Percentiles rank a stretch among this genome's conserved stretches.
phyloP scores from a whole-genome alignment of 1,140 invertebrate species.

The Anoplolepis gracilipes region DNA sequence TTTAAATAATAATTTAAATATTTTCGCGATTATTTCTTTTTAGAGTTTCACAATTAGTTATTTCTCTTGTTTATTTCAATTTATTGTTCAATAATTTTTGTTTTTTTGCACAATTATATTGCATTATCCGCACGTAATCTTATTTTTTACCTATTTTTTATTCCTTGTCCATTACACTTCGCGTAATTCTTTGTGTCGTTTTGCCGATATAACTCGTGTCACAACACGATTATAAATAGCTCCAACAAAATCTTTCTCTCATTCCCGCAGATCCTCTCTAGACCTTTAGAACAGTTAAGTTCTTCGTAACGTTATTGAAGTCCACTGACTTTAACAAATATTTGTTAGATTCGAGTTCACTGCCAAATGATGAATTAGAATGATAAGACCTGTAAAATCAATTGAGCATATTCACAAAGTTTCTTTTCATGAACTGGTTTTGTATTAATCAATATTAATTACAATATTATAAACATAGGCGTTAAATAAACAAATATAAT shows the following conservation, averaged over 20 bases:
- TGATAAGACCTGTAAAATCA: background rate
- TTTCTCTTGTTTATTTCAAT: background rate
- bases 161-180: background rate
- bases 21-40: background rate
- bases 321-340: background rate
- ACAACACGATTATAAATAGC: slow-evolving; percentile 39
- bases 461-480: background rate
- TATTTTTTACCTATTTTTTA: slow-evolving; percentile 56
- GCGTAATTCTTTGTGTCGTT: slow-evolving; percentile 52
- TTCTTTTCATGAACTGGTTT: background rate
- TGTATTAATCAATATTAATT: background rate
- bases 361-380: background rate
- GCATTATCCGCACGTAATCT: slow-evolving; percentile 41
- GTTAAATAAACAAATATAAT: background rate
- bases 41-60: background rate
- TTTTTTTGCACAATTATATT: slow-evolving; percentile 3
- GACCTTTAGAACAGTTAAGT: slow-evolving; percentile 29
- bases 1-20: background rate
- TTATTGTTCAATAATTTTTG: background rate
- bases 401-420: background rate
- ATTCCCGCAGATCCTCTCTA: background rate
- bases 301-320: background rate
- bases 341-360: background rate
- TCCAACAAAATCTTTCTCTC: background rate
- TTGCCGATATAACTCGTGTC: slow-evolving; percentile 29